Percentiles rank a stretch among this genome's conserved stretches.
phyloP scores from a whole-genome alignment of 2,113 vertebrate species.

The Brachypteracias leptosomus region DNA sequence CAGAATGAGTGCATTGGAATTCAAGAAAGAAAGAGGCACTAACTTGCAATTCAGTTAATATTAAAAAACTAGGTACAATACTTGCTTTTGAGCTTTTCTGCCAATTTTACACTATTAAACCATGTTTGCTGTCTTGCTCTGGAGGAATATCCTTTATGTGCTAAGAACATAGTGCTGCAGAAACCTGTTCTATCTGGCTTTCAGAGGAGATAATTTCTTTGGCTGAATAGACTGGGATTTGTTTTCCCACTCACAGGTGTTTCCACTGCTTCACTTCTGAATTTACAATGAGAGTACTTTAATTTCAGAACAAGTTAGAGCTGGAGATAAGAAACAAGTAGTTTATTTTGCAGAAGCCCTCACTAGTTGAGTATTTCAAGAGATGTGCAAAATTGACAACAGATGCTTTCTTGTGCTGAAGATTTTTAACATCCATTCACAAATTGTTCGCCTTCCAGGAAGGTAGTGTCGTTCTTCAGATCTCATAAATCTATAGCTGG shows the following conservation, averaged over 20 bases:
- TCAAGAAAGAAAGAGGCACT: neutral
- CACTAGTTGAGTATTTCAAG: neutral
- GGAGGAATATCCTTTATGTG: neutral
- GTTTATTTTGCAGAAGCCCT: neutral
- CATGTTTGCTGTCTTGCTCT: neutral
- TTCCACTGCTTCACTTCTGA: neutral
- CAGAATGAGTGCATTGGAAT: neutral
- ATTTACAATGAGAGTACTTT: neutral
- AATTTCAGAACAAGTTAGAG: neutral
- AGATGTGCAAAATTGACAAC: neutral
- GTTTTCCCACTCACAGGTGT: neutral
- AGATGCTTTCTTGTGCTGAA: neutral
- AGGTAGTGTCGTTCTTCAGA: neutral
- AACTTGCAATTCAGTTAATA: neutral
- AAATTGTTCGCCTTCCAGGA: neutral
- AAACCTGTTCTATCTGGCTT: neutral
- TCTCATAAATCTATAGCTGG: neutral
- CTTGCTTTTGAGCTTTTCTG: neutral
- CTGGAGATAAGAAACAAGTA: neutral
- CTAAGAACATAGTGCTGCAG: neutral
- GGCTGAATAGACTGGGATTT: neutral
- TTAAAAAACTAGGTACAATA: neutral
- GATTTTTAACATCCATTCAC: neutral
- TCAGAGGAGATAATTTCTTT: neutral
- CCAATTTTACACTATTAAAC: neutral